Conservation (phyloP, 2,113 vertebrate species). For the Hiodon tergisus region DNA sequence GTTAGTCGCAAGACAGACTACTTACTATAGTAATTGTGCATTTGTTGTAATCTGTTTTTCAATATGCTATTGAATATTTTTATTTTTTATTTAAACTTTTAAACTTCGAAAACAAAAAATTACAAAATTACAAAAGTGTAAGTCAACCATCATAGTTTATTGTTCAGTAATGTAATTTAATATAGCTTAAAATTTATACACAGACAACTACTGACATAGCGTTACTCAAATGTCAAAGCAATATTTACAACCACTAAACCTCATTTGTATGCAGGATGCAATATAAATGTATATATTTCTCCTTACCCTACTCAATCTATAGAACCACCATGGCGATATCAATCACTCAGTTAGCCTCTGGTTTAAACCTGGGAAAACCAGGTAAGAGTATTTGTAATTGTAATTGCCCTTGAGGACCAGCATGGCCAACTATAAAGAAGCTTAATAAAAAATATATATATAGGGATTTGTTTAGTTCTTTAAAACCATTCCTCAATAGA, state of each 20-base stretch:
- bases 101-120: not conserved
- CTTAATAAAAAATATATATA: too few relatives aligned
- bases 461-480: too few relatives aligned
- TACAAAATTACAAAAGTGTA: slow-evolving; percentile 13
- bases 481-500: not conserved
- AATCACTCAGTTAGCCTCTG: slow-evolving; percentile 19
- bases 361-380: slow-evolving; percentile 7
- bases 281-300: slow-evolving; percentile 38
- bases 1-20: too few relatives aligned
- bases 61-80: too few relatives aligned
- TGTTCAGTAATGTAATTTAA: too few relatives aligned
- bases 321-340: slow-evolving; percentile 33
- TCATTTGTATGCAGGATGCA: slow-evolving; percentile 41
- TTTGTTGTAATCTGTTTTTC: too few relatives aligned
- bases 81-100: too few relatives aligned
- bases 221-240: slow-evolving; percentile 39
- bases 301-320: slow-evolving; percentile 36
- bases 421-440: not conserved
- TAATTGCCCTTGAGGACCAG: not conserved
- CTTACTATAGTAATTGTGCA: too few relatives aligned
- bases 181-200: not conserved
- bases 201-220: slow-evolving; percentile 32
- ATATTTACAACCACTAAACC: slow-evolving; percentile 46
- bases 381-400: slow-evolving; percentile 43
- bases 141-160: too few relatives aligned